Percentiles rank a stretch among this genome's conserved stretches.
phyloP scores from a whole-genome alignment of 2,888 invertebrate species.

The Cerastis rubricosa region DNA sequence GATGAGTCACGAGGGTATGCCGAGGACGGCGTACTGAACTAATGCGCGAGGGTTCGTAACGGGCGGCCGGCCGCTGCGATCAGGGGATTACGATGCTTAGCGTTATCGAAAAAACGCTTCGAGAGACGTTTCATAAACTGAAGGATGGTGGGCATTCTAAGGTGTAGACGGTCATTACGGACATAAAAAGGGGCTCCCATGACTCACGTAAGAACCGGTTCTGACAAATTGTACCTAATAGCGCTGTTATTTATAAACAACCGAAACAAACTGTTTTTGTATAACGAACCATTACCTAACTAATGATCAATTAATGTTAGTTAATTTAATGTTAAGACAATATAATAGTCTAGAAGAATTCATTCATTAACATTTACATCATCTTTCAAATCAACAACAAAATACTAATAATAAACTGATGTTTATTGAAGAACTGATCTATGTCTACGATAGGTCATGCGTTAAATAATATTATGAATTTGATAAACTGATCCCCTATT shows the following conservation, averaged over 20 bases:
- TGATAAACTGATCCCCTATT: constrained; percentile 1
- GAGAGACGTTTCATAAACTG: no score
- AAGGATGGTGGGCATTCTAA: no score
- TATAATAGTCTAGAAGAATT: not conserved
- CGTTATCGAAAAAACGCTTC: no score
- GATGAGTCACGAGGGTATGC: no score
- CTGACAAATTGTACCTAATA: not conserved
- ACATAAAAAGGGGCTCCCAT: no score
- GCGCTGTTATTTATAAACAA: not conserved
- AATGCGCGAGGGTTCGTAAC: no score
- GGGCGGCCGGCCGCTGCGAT: no score
- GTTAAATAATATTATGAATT: constrained; percentile 14
- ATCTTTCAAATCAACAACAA: not conserved
- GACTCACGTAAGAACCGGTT: no score
- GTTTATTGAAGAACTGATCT: constrained; percentile 13
- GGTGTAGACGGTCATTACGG: no score
- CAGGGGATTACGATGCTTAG: no score
- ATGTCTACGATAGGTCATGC: not conserved
- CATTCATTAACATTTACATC: not conserved
- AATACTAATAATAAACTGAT: not conserved
- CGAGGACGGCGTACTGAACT: no score
- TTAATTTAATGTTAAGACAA: not conserved
- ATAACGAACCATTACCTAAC: not conserved
- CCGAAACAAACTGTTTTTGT: not conserved
- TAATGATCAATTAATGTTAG: not conserved